These are phyloP conservation scores for Lutjanus campechanus DNA, from an alignment of 2,797 vertebrate species.

Conservation along the genomic window DNA sequence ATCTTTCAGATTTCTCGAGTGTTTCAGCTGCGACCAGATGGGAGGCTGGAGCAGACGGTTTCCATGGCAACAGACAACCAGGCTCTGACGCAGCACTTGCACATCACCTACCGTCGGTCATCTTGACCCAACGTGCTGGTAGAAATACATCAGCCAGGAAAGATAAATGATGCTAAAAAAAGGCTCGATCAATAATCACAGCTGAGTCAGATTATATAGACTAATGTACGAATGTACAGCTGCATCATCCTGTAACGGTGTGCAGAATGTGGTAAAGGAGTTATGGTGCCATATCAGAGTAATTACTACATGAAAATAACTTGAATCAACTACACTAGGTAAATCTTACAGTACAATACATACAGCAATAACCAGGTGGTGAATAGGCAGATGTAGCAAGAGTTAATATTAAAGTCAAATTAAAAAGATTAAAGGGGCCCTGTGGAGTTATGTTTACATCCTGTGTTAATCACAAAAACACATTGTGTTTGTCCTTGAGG, in stretches of 20 bases:
- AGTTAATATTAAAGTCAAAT: neutral
- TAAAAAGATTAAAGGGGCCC: neutral
- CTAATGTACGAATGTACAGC: neutral
- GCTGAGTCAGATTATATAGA: neutral
- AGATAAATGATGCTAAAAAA: neutral
- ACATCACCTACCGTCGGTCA: slow-evolving; percentile 89
- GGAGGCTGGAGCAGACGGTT: slow-evolving; percentile 95
- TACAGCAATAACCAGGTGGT: neutral
- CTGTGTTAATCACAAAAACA: neutral
- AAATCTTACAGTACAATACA: neutral
- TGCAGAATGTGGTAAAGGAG: neutral
- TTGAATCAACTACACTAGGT: neutral
- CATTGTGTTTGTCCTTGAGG: neutral
- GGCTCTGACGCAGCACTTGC: slow-evolving; percentile 92
- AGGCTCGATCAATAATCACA: neutral
- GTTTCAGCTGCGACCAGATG: slow-evolving; percentile 92
- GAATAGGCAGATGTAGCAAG: neutral
- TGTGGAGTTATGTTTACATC: slow-evolving; percentile 6
- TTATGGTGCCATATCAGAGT: neutral
- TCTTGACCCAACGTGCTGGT: slow-evolving; percentile 56
- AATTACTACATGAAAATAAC: neutral
- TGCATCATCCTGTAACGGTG: neutral
- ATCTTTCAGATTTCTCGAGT: slow-evolving; percentile 89
- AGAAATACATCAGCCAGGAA: neutral
- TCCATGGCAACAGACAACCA: slow-evolving; percentile 94